Conservation (phyloP, 2,113 vertebrate genomes). For the Ochotona princeps region DNA sequence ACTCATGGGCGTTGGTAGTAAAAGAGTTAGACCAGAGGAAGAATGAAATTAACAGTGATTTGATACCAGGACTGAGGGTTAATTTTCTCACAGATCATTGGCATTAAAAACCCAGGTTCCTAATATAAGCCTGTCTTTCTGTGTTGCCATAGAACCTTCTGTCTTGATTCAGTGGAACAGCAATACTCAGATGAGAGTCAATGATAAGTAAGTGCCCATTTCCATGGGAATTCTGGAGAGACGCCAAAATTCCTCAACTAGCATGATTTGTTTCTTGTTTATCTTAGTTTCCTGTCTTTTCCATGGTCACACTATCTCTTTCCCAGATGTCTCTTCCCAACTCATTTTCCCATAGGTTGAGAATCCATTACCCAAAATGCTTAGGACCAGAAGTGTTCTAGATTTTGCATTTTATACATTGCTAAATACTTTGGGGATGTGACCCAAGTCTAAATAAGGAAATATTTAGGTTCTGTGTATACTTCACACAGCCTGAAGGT, state of each 20-base stretch:
- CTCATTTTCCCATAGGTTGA: background rate
- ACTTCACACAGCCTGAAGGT: too few species aligned
- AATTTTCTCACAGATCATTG: background rate
- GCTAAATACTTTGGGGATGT: too few species aligned
- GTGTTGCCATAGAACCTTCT: background rate
- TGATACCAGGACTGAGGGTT: background rate
- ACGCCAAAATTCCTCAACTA: background rate
- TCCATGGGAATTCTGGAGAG: background rate
- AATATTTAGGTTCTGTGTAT: too few species aligned
- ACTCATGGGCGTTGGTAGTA: background rate
- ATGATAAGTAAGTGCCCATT: background rate
- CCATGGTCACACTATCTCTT: background rate
- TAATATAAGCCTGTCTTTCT: background rate
- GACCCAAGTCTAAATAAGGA: too few species aligned
- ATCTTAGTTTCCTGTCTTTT: background rate
- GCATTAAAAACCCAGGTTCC: background rate
- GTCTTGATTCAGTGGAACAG: background rate
- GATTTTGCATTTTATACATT: too few species aligned
- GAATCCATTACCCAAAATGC: too few species aligned
- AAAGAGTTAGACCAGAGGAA: background rate
- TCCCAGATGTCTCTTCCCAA: background rate
- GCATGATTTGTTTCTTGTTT: background rate
- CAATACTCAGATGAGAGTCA: background rate
- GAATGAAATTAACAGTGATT: background rate
- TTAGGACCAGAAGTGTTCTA: too few species aligned